Percentiles rank a stretch among this genome's conserved stretches.
phyloP scores from a whole-genome alignment of 2,888 invertebrate species.

The Drosophila putrida region DNA sequence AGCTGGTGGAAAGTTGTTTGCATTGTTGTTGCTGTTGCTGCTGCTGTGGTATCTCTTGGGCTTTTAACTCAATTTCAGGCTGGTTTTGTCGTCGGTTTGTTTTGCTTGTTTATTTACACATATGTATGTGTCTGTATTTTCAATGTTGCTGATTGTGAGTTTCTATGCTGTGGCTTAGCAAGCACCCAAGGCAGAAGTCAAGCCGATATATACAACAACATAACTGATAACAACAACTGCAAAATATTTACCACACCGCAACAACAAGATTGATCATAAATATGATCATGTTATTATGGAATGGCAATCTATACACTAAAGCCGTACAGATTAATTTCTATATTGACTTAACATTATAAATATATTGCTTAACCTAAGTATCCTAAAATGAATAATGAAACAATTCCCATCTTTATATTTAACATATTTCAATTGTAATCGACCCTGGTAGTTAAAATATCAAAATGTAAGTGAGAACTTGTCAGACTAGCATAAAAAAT shows the following conservation, averaged over 20 bases:
- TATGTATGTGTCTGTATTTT: constrained; percentile 52
- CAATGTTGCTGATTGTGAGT: constrained; percentile 61
- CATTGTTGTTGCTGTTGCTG: constrained; percentile 42
- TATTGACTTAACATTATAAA: background rate
- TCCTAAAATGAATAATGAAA: no score
- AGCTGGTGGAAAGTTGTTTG: constrained; percentile 75
- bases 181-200: constrained; percentile 39
- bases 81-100: constrained; percentile 51
- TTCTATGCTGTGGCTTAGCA: constrained; percentile 62
- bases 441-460: constrained; percentile 15
- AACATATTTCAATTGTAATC: no score
- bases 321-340: background rate
- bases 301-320: background rate
- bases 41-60: constrained; percentile 54
- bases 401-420: no score
- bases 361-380: no score
- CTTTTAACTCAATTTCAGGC: constrained; percentile 75
- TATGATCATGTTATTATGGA: constrained; percentile 30
- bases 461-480: constrained; percentile 1
- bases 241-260: constrained; percentile 48
- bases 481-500: background rate
- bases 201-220: constrained; percentile 24
- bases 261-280: constrained; percentile 35
- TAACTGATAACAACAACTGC: constrained; percentile 31
- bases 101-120: constrained; percentile 59